Evolutionary conservation across 2,797 vertebrate species (phyloP).

Genomic region (Acanthornis magna): DNA sequence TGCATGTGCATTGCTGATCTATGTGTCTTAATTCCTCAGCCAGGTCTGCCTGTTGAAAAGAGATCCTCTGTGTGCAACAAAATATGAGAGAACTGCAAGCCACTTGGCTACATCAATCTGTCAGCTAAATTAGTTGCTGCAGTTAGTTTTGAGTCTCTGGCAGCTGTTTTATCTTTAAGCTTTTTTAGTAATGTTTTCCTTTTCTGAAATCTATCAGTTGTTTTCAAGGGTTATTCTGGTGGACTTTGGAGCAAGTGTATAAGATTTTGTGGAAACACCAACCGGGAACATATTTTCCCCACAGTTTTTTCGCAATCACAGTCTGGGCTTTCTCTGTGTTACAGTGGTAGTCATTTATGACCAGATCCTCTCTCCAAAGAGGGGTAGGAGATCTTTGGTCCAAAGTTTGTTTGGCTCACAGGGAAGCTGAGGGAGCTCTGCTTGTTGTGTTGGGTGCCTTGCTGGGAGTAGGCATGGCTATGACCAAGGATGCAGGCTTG

Average conservation of each 20-base stretch:
- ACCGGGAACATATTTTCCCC: not conserved
- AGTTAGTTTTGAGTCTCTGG: not conserved
- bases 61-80: not conserved
- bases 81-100: not conserved
- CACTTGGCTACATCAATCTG: not conserved
- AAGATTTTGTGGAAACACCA: not conserved
- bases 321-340: not conserved
- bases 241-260: not conserved
- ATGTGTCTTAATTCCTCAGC: not conserved
- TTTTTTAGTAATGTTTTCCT: not conserved
- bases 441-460: not conserved
- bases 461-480: not conserved
- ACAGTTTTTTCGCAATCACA: accelerated
- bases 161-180: not conserved
- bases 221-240: not conserved
- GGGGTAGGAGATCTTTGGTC: not conserved
- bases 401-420: not conserved
- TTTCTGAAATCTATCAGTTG: not conserved
- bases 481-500: accelerated
- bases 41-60: not conserved
- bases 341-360: not conserved
- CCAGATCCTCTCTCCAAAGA: not conserved
- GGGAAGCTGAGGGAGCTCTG: not conserved
- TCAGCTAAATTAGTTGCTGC: not conserved
- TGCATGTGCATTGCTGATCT: not conserved